A percentile compares a stretch with the other conserved stretches of the same genome.
These are phyloP conservation scores for Troides oblongomaculatus DNA, from an alignment of 2,888 invertebrate species.

Conservation along the genomic window DNA sequence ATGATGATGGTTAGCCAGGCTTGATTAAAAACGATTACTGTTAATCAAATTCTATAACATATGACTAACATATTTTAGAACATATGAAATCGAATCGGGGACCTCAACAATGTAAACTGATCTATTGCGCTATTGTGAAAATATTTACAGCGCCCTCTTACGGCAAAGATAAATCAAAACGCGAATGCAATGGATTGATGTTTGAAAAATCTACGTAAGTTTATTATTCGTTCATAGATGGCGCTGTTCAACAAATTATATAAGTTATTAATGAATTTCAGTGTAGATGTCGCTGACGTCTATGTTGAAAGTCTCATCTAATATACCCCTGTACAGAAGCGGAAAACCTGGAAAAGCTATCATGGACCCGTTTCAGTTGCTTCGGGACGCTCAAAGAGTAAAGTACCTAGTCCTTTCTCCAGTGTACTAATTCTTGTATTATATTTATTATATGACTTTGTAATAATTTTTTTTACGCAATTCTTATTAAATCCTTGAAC, in stretches of 20 bases:
- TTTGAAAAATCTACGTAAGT: not conserved
- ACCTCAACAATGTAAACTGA: no score
- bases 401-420: conserved; percentile 44
- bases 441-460: conserved; percentile 9
- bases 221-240: conserved; percentile 33
- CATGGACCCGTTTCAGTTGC: conserved; percentile 70
- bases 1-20: no score
- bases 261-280: not conserved
- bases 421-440: conserved; percentile 20
- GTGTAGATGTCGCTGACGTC: conserved; percentile 39
- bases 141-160: not conserved
- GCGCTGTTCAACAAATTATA: conserved; percentile 9
- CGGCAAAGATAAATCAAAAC: not conserved
- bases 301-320: conserved; percentile 34
- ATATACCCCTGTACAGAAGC: conserved; percentile 47
- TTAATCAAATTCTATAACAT: not conserved
- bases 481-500: not conserved
- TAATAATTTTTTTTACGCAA: conserved; percentile 1
- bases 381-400: conserved; percentile 61
- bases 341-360: conserved; percentile 63
- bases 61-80: not conserved
- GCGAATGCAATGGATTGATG: not conserved
- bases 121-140: not conserved
- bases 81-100: not conserved
- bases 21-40: no score